A percentile compares a stretch with the other conserved stretches of the same genome.
These are phyloP conservation scores for Cinclus cinclus DNA, from an alignment of 2,113 vertebrate genomes.

Conservation along the genomic window DNA sequence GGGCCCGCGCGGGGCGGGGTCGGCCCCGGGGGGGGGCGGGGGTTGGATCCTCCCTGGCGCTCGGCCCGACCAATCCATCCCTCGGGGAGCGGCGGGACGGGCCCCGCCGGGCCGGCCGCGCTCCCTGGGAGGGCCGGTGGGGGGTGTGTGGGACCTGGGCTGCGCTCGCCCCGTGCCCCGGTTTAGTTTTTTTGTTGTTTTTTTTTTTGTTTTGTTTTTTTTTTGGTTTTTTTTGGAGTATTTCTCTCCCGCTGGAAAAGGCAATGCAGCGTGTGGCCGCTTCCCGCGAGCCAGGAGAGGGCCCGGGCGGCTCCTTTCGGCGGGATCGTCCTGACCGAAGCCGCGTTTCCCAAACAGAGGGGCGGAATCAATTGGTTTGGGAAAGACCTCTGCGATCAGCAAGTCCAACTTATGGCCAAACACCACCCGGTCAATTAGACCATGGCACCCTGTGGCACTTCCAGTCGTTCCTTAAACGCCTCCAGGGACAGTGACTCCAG, in stretches of 20 bases:
- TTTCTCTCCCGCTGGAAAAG: background rate
- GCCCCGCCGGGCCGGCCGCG: background rate
- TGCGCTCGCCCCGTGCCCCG: background rate
- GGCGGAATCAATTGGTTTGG: background rate
- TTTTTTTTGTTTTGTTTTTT: too few species aligned
- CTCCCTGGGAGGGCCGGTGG: too few species aligned
- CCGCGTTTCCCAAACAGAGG: accelerated
- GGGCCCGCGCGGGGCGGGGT: accelerated
- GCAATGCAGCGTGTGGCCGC: background rate
- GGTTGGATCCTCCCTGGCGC: too few species aligned
- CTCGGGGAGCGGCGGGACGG: background rate
- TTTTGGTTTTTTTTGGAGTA: background rate
- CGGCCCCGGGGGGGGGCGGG: too few species aligned
- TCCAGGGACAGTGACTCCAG: background rate
- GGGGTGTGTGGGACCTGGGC: accelerated
- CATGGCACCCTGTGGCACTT: background rate
- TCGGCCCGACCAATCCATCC: background rate
- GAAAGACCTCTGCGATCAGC: background rate
- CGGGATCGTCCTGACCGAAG: accelerated
- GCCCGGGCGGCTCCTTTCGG: background rate
- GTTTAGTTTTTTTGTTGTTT: too few species aligned
- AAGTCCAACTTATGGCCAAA: background rate
- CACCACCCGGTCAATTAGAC: background rate
- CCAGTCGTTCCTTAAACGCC: background rate
- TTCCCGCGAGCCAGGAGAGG: background rate